Percentiles rank a stretch among this genome's conserved stretches.
Evolutionary conservation across 2,888 invertebrate species (phyloP).

Genomic region (Bombyx huttoni): DNA sequence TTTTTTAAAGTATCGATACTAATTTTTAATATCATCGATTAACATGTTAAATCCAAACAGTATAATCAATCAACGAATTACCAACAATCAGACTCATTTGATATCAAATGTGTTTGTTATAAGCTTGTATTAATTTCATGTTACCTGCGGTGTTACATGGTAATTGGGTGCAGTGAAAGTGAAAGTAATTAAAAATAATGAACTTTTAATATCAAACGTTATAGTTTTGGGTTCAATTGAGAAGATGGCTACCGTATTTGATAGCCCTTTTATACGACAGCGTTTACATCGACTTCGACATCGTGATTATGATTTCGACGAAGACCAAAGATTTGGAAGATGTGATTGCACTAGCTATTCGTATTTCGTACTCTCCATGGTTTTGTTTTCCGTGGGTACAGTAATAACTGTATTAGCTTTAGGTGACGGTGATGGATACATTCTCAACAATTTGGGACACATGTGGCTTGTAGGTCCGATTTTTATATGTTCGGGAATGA

Average conservation of each 20-base stretch:
- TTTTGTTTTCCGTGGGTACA: constrained; percentile 75
- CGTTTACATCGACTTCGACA: constrained; percentile 72
- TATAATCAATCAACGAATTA: too few relatives aligned
- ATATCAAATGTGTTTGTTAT: too few relatives aligned
- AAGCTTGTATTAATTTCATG: too few relatives aligned
- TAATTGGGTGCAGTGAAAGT: neutral
- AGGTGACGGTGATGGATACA: constrained; percentile 73
- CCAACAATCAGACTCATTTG: too few relatives aligned
- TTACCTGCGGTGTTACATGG: neutral
- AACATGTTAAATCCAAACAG: too few relatives aligned
- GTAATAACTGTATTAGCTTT: constrained; percentile 76
- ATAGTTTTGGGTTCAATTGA: constrained; percentile 10
- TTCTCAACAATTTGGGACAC: constrained; percentile 75
- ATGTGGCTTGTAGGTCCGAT: constrained; percentile 80
- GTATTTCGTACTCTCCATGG: constrained; percentile 75
- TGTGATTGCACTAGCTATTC: constrained; percentile 79
- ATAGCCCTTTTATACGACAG: constrained; percentile 74
- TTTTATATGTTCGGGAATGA: constrained; percentile 77
- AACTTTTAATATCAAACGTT: neutral
- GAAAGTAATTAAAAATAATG: constrained; percentile 3
- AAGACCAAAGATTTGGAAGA: constrained; percentile 74
- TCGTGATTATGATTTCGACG: constrained; percentile 73
- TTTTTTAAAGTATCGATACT: too few relatives aligned
- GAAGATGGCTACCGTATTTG: constrained; percentile 76
- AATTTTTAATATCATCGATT: too few relatives aligned